Conservation (phyloP, 2,888 invertebrate species). For the Chesias legatella region DNA sequence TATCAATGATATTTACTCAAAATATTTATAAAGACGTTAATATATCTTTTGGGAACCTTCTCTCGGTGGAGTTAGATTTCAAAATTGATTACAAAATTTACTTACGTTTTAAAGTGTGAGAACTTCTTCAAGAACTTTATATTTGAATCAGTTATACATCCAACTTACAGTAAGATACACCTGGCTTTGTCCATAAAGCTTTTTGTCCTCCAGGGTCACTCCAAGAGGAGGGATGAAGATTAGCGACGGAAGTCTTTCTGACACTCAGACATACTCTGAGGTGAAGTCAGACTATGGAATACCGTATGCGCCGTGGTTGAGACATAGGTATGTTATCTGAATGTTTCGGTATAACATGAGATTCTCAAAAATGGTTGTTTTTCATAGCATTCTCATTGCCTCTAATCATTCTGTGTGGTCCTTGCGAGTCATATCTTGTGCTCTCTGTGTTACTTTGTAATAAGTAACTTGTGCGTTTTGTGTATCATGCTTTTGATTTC, state of each 20-base stretch:
- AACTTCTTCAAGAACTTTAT: too few species aligned
- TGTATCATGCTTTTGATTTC: slow-evolving; percentile 51
- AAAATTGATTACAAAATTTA: too few species aligned
- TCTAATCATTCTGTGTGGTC: slow-evolving; percentile 28
- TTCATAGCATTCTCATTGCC: slow-evolving; percentile 35
- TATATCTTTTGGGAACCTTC: not conserved
- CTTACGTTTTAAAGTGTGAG: too few species aligned
- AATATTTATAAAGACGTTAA: not conserved
- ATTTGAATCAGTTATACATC: not conserved
- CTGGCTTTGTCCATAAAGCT: not conserved
- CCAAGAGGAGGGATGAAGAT: slow-evolving; percentile 80
- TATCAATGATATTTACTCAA: slow-evolving; percentile 16
- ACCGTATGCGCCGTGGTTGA: slow-evolving; percentile 91
- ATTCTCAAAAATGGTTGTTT: slow-evolving; percentile 13
- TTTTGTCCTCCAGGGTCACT: slow-evolving; percentile 58
- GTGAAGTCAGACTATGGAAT: slow-evolving; percentile 89
- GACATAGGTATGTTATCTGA: slow-evolving; percentile 83
- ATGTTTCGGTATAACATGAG: slow-evolving; percentile 30
- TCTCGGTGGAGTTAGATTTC: too few species aligned
- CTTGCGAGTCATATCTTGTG: slow-evolving; percentile 28
- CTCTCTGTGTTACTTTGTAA: slow-evolving; percentile 18
- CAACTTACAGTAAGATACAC: slow-evolving; percentile 1
- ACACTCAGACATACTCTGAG: slow-evolving; percentile 88
- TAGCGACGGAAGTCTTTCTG: slow-evolving; percentile 91
- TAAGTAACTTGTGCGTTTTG: slow-evolving; percentile 30